These are phyloP conservation scores for Campylomormyrus tamandua DNA, from an alignment of 2,113 vertebrate species.

Conservation along the genomic window DNA sequence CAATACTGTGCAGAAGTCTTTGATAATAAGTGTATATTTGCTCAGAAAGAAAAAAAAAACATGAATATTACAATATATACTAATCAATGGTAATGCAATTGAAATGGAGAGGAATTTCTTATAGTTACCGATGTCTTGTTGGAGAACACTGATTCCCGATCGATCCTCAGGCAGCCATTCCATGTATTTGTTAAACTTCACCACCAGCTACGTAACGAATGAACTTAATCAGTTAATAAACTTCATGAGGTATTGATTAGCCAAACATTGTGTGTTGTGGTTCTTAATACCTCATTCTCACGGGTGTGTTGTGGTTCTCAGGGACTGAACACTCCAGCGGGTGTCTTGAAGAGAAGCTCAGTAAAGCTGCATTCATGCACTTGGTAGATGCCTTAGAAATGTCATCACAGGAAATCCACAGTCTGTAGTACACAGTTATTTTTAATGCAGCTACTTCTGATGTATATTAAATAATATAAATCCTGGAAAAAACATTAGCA, in stretches of 20 bases:
- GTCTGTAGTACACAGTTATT: not conserved
- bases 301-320: not conserved
- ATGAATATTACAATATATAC: not conserved
- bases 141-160: not conserved
- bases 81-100: not conserved
- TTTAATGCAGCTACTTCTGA: not conserved
- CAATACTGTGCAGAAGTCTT: not conserved
- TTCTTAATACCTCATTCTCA: not conserved
- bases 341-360: not conserved
- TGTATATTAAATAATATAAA: conserved; percentile 6
- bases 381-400: not conserved
- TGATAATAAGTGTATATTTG: not conserved
- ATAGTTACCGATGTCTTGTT: not conserved
- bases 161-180: not conserved
- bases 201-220: not conserved
- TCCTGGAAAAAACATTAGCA: not conserved
- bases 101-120: not conserved
- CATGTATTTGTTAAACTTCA: not conserved
- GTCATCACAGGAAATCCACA: not conserved
- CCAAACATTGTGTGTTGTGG: not conserved
- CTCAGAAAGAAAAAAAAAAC: not conserved
- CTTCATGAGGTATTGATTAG: not conserved
- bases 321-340: not conserved
- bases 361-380: not conserved
- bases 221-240: not conserved